These are phyloP conservation scores for Melinaea menophilus DNA, from an alignment of 2,888 invertebrate genomes.

Conservation along the genomic window DNA sequence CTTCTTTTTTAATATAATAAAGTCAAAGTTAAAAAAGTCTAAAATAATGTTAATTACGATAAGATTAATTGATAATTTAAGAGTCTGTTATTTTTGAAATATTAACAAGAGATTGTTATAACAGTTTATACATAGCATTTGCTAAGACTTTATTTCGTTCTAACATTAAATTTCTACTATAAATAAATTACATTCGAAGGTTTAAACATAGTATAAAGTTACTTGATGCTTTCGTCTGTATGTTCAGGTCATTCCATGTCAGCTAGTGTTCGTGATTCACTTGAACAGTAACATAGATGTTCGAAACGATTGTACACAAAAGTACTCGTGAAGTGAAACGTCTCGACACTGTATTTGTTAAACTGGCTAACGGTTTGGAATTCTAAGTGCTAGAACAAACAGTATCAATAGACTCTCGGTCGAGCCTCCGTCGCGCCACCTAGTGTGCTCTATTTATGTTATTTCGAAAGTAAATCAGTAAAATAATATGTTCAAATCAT, in stretches of 20 bases:
- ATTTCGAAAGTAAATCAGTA: conserved; percentile 14
- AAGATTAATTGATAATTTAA: too few species aligned
- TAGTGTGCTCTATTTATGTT: conserved; percentile 45
- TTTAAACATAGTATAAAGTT: neutral
- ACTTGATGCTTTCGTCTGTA: neutral
- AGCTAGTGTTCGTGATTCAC: conserved; percentile 4
- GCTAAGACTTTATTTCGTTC: too few species aligned
- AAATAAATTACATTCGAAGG: too few species aligned
- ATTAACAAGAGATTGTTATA: too few species aligned
- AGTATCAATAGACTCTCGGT: conserved; percentile 65
- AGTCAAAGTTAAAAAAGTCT: neutral
- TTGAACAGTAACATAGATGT: conserved; percentile 23
- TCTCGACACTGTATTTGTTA: conserved; percentile 62
- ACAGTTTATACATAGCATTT: too few species aligned
- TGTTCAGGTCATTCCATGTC: conserved; percentile 5
- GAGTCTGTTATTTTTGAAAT: too few species aligned
- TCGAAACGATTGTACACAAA: conserved; percentile 23
- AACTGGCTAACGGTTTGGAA: conserved; percentile 60
- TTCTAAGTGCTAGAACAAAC: conserved; percentile 68
- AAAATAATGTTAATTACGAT: too few species aligned
- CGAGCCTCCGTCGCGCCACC: conserved; percentile 57
- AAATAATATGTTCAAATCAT: neutral
- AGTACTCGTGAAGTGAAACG: conserved; percentile 55
- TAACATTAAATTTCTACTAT: too few species aligned
- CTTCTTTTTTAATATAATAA: neutral